phyloP scores from a whole-genome alignment of 2,113 vertebrate genomes.

The Symphodus melops region DNA sequence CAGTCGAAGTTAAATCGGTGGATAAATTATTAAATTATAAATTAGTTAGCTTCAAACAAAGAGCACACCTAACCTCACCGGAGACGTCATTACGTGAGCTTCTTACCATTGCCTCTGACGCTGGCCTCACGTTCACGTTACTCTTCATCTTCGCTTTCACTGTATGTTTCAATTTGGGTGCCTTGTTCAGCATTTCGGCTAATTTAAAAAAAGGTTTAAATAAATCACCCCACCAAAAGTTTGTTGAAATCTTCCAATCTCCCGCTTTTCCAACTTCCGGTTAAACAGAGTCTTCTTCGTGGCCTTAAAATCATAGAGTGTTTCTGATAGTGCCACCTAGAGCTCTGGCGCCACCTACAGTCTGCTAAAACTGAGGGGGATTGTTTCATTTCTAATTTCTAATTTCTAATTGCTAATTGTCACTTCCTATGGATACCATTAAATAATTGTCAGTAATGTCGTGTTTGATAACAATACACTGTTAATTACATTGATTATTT shows the following conservation, averaged over 20 bases:
- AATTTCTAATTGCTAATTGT: too few species aligned
- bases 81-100: not conserved
- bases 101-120: conserved; percentile 73
- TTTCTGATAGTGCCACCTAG: not conserved
- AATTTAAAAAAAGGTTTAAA: too few species aligned
- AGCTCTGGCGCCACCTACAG: conserved; percentile 2
- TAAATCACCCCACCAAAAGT: not conserved
- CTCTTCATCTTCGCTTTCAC: conserved; percentile 58
- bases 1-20: rapidly evolving
- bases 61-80: rapidly evolving
- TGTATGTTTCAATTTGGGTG: conserved; percentile 54
- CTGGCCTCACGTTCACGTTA: conserved; percentile 42
- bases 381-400: too few species aligned
- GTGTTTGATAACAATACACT: too few species aligned
- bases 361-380: too few species aligned
- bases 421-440: too few species aligned
- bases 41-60: not conserved
- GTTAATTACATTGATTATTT: too few species aligned
- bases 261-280: conserved; percentile 62
- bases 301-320: rapidly evolving
- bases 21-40: too few species aligned
- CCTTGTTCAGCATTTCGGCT: conserved; percentile 65
- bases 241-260: conserved; percentile 61
- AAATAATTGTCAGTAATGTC: too few species aligned
- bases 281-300: conserved; percentile 31